A percentile compares a stretch with the other conserved stretches of the same genome.
phyloP scores from a whole-genome alignment of 2,797 vertebrate species.

The Hyperoplus lanceolatus region DNA sequence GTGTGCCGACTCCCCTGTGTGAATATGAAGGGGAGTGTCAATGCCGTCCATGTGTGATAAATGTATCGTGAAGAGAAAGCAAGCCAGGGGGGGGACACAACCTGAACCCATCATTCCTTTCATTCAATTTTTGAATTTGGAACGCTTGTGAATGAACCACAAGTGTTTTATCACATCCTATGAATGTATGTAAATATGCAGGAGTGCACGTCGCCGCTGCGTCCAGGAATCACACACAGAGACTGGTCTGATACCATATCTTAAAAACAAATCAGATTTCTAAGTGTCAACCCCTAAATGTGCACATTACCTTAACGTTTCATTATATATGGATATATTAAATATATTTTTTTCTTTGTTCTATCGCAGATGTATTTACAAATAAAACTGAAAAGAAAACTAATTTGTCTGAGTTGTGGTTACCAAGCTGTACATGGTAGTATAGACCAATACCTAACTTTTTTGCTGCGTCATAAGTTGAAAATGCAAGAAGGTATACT shows the following conservation, averaged over 20 bases:
- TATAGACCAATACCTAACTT: not conserved
- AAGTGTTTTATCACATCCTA: constrained; percentile 93
- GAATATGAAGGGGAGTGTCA: constrained; percentile 29
- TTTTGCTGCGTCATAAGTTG: not conserved
- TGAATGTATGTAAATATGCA: constrained; percentile 99
- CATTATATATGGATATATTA: constrained; percentile 83
- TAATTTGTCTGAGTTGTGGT: constrained; percentile 12
- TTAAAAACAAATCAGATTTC: constrained; percentile 84
- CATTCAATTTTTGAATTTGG: constrained; percentile 88
- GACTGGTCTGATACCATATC: constrained; percentile 88
- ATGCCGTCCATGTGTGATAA: constrained; percentile 44
- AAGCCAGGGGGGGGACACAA: constrained; percentile 52
- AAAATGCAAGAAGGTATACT: constrained; percentile 9
- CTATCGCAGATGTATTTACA: constrained; percentile 95
- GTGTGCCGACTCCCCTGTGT: constrained; percentile 17
- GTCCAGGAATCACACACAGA: constrained; percentile 84
- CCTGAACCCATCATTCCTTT: constrained; percentile 87
- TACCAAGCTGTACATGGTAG: not conserved
- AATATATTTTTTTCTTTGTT: constrained; percentile 88
- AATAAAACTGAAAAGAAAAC: constrained; percentile 91
- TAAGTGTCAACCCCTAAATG: constrained; percentile 88
- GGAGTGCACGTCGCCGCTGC: constrained; percentile 87
- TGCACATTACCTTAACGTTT: constrained; percentile 93
- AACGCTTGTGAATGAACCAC: constrained; percentile 86
- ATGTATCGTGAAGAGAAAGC: constrained; percentile 45